Evolutionary conservation across 1,140 invertebrate species (phyloP).

Genomic region (Pentalonia nigronervosa): DNA sequence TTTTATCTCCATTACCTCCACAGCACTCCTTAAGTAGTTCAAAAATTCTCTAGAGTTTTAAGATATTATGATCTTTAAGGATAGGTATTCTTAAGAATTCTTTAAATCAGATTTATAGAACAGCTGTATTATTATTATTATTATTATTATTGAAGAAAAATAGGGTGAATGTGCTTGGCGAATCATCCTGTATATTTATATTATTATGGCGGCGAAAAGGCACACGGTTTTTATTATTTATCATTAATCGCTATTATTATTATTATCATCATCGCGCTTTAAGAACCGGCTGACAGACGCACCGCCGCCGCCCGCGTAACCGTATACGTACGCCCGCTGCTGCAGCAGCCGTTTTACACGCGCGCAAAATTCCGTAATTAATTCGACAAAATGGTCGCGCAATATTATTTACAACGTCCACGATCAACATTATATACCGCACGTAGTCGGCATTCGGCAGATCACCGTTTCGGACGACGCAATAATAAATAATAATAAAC

Average conservation of each 20-base stretch:
- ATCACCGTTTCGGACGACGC: neutral
- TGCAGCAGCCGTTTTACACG: neutral
- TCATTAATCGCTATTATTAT: neutral
- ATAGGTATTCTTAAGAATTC: neutral
- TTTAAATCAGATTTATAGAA: neutral
- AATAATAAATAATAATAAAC: conserved; percentile 14
- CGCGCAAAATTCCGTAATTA: neutral
- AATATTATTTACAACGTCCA: neutral
- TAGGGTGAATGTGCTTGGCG: fast-evolving
- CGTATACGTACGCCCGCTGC: neutral
- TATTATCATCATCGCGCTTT: neutral
- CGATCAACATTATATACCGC: neutral
- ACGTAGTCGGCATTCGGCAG: neutral
- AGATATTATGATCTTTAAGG: neutral
- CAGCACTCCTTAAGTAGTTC: neutral
- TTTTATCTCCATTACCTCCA: neutral
- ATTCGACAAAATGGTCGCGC: neutral
- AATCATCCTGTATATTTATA: neutral
- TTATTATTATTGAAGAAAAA: neutral
- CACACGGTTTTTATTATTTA: neutral
- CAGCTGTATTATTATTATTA: neutral
- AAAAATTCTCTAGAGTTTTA: neutral
- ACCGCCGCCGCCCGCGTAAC: neutral
- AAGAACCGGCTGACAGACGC: neutral
- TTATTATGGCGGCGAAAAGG: neutral